phyloP scores from a whole-genome alignment of 2,888 invertebrate genomes.

The Reticulitermes lucifugus region DNA sequence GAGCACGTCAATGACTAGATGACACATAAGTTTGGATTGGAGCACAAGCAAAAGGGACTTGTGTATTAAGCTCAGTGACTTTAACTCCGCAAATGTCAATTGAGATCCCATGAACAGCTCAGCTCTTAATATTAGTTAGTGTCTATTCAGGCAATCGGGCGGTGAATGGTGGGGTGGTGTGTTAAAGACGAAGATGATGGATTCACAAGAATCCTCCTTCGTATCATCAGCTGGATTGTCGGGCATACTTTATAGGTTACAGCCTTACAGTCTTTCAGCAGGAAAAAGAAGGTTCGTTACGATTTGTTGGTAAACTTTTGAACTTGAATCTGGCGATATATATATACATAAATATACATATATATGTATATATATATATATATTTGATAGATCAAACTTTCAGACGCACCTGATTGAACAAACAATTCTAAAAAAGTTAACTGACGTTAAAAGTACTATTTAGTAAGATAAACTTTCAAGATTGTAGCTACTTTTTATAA shows the following conservation, averaged over 20 bases:
- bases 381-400: background rate
- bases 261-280: background rate
- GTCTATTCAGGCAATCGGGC: background rate
- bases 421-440: background rate
- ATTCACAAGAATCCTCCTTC: background rate
- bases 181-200: background rate
- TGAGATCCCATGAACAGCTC: slow-evolving; percentile 1
- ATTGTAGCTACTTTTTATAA: background rate
- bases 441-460: background rate
- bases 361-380: background rate
- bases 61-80: background rate
- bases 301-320: background rate
- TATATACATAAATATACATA: too few species aligned
- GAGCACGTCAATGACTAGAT: background rate
- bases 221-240: too few species aligned
- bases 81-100: background rate
- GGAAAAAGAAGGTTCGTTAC: background rate
- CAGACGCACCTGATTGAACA: background rate
- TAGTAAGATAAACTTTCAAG: background rate
- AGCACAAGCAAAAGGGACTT: background rate
- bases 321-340: background rate
- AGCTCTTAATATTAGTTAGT: background rate
- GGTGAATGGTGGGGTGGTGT: background rate
- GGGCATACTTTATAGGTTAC: background rate
- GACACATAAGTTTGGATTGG: background rate